Evolutionary conservation across 37 sponge, comb jelly and placozoan species (phyloP), one percentile per base, ranked within the genome.

Genomic region (Diacarnus erythraeanus): DNA sequence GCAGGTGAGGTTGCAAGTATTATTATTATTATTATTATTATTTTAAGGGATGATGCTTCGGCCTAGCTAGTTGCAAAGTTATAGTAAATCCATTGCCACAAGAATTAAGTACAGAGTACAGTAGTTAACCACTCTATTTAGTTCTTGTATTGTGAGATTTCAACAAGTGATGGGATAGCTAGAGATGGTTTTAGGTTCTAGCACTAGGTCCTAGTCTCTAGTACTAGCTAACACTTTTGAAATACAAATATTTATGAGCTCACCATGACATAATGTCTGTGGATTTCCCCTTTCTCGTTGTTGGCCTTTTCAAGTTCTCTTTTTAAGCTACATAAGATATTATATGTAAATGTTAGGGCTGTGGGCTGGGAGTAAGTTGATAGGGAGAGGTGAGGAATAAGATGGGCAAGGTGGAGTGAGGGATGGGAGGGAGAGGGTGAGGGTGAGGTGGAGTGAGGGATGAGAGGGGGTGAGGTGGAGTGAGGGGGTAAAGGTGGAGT

Each of bases 231-330:
- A n/a, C n/a, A n/a, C n/a, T n/a, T n/a, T n/a, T n/a, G n/a, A n/a
- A n/a, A n/a, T 34, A 4, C 10, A 27, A 29, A 8, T 29, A 41
- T 38, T 9, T 43, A 22, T 25, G 8, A 1, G 42, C 90, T 78
- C 59, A 91, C 91, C 91, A 91, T 91, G 31, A 91, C 86, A 51
- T 82, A 91, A 42, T 91, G 91, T 44, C 87, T 77, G 65, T 91
- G 91, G n/a, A 86, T 91, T 25, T 91, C 87, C 21, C 35, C 74
- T 44, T 91, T 91, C 42, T 91, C 91, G 69, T 72, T 82, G 33
- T 51, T 78, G 8, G 74, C 42, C 38, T 91, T 91, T 23, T 86
- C 91, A 37, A 76, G 84, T 44, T 91, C 87, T 42, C 63, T 66
- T 33, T 91, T 91, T 30, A 91, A 47, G 78, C 91, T 91, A 59